Evolutionary conservation across 2,797 vertebrate species (phyloP), one percentile per base, ranked within the genome.

Genomic region (Sphaeramia orbicularis): DNA sequence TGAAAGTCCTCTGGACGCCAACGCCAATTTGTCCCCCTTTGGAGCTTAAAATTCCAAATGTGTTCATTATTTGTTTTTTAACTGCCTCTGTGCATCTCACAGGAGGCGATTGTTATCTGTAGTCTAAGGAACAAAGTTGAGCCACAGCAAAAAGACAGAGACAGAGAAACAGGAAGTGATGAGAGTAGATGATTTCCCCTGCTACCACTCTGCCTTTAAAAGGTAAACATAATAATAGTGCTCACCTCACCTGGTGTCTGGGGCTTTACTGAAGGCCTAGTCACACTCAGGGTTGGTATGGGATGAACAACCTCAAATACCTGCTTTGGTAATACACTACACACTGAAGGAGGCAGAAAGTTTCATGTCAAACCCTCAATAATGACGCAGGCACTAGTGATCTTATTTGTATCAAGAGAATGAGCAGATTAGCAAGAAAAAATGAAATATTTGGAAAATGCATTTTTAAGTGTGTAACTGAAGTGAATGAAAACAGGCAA

Each of bases 171-270:
- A 72, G 66, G 66, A 73, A 67, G 57, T 49, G 68, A 76, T 49
- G 58, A 62, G 62, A 80, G 71, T 44, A 56, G 73, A 84, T 90
- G 82, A 93, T 93, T 92, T 93, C 91, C 87, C 90, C 67, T 57
- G 91, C 80, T 63, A 67, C 75, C 66, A 44, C 76, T 84, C 71
- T 47, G 76, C 71, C 66, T 90, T 88, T 86, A 81, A 86, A 86
- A 79, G 86, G 88, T 91, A 91, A 92, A 90, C 90, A 90, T 85
- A 89, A 92, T 91, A 89, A 91, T 85, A 60, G 74, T 56, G 69
- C 78, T 85, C 83, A 88, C 76, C 86, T 89, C 66, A 35, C 32
- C 75, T 68, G 81, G 74, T 59, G 64, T 79, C 74, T 65, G 70
- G 81, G 66, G 65, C 48, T 79, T 76, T 38, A 32, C n/a, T 13